Percentiles rank a stretch among this genome's conserved stretches.
phyloP scores from a whole-genome alignment of 2,888 invertebrate species.

The Lithodes maja region DNA sequence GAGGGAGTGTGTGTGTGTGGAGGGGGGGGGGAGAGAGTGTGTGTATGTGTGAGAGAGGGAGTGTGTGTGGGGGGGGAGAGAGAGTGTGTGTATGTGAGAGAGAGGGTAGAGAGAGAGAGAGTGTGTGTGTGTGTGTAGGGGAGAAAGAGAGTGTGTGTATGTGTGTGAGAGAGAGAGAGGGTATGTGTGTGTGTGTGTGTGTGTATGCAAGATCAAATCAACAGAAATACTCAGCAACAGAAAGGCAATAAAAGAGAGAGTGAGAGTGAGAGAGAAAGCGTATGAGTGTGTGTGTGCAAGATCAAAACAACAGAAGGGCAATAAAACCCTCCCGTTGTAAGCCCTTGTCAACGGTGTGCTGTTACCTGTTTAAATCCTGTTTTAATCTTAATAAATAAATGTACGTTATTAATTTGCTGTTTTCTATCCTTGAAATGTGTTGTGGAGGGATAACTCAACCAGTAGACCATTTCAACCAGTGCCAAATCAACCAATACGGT shows the following conservation, averaged over 20 bases:
- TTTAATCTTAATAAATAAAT: too few species aligned
- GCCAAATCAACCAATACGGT: too few species aligned
- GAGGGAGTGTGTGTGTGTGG: too few species aligned
- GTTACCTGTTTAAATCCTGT: conserved; percentile 21
- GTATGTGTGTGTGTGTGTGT: conserved; percentile 1
- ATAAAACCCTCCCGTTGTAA: too few species aligned
- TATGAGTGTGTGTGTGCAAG: neutral
- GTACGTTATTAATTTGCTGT: too few species aligned
- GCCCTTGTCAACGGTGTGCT: conserved; percentile 33
- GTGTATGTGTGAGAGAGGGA: neutral
- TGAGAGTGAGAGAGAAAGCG: neutral
- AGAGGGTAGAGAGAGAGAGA: neutral
- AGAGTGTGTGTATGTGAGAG: neutral
- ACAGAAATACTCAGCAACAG: neutral
- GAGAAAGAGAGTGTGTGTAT: neutral
- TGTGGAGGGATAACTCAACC: too few species aligned
- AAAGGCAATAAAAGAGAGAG: too few species aligned
- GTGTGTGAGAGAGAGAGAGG: neutral
- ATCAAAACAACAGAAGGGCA: neutral
- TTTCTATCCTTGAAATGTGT: too few species aligned
- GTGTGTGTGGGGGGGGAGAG: neutral
- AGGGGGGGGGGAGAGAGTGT: too few species aligned
- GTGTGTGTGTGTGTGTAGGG: neutral
- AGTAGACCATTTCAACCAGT: too few species aligned
- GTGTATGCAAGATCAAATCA: neutral